Evolutionary conservation across 2,797 vertebrate species (phyloP), one percentile per base, ranked within the genome.

Genomic region (Halcyon leucocephala): DNA sequence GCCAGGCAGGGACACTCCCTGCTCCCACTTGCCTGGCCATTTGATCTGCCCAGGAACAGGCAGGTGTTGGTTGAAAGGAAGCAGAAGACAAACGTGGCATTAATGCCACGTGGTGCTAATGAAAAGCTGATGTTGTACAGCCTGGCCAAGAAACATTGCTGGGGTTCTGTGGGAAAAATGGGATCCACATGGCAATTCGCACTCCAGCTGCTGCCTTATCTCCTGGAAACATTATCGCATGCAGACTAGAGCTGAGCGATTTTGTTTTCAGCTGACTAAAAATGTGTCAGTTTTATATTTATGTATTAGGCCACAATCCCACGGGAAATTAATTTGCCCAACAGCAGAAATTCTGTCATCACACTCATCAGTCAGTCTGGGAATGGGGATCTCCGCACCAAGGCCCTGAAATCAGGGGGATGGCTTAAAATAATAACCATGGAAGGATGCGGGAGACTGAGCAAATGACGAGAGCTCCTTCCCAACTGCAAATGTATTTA

Each of bases 281-380:
- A 85, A 93, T 49, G 86, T 92, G 92, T 86, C 92, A 60, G 95
- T 55, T 96, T 90, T 73, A 93, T 93, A 95, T 96, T 95, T 93
- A 90, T 95, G 12, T 80, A 89, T 57, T 73, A 87, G 83, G 67
- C 57, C 16, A 1, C 25, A 29, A 78, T 85, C 95, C 72, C 95
- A 77, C 28, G 92, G 90, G 96, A 95, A 94, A 93, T 95, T 67
- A 85, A 91, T 85, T 93, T 93, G 91, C 84, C 90, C 82, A 78
- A 80, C n/a, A 80, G 92, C 96, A 96, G 92, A 95, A 92, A 64
- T 85, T 90, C 92, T 97, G 92, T 94, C 96, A 95, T 94, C 67
- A 0, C 67, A 72, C 1, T 6, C 83, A 94, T 92, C 95, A 93
- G 92, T 80, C 90, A 91, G 95, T 94, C 96, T 96, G 93, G 92